Conservation (phyloP, 2,888 invertebrate genomes). For the Eucera pruinosa region DNA sequence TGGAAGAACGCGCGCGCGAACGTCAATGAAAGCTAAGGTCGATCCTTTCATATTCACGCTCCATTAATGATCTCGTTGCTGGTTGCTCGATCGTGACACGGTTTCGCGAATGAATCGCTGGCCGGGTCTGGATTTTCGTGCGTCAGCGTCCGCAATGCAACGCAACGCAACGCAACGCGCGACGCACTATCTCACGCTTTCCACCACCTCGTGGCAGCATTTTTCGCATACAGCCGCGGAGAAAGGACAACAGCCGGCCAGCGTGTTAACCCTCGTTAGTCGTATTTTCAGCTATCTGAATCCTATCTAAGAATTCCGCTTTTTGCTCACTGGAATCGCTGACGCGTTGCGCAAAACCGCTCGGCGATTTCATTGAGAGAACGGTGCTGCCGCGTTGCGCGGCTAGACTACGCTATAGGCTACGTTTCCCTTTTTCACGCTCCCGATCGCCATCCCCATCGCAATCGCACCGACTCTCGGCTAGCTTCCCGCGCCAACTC, state of each 20-base stretch:
- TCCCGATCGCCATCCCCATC: no score
- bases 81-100: slow-evolving; percentile 55
- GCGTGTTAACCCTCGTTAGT: no score
- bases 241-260: background rate
- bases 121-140: slow-evolving; percentile 57
- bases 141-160: slow-evolving; percentile 55
- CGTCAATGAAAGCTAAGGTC: slow-evolving; percentile 61
- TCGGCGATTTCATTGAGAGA: slow-evolving; percentile 52
- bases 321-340: slow-evolving; percentile 30
- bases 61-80: slow-evolving; percentile 60
- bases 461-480: slow-evolving; percentile 46
- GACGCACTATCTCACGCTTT: slow-evolving; percentile 49
- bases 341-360: slow-evolving; percentile 49
- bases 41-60: slow-evolving; percentile 67
- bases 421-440: slow-evolving; percentile 54
- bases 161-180: no score
- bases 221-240: background rate
- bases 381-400: slow-evolving; percentile 10
- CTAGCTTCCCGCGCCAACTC: background rate
- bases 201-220: background rate
- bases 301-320: slow-evolving; percentile 48
- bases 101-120: slow-evolving; percentile 51
- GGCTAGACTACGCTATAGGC: no score
- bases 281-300: no score
- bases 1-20: slow-evolving; percentile 55